Conservation (phyloP, 2,888 invertebrate genomes). For the Maniola hyperantus region DNA sequence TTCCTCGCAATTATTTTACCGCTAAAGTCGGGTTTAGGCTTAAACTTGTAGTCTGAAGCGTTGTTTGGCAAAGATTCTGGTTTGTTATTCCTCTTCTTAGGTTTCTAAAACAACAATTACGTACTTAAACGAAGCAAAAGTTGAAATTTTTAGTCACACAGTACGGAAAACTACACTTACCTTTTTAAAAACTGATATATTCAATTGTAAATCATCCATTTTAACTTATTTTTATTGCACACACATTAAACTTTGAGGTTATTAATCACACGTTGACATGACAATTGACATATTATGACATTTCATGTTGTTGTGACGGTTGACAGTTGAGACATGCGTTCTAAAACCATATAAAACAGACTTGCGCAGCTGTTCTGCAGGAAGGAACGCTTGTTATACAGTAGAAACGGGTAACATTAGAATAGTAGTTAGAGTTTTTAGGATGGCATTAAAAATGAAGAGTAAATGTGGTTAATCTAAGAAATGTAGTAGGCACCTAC, state of each 20-base stretch:
- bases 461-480: too few relatives aligned
- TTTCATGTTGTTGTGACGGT: background rate
- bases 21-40: slow-evolving; percentile 65
- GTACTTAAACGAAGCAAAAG: background rate
- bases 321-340: slow-evolving; percentile 15
- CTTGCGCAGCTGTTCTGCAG: background rate
- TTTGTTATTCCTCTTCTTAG: slow-evolving; percentile 30
- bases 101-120: slow-evolving; percentile 36
- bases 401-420: too few relatives aligned
- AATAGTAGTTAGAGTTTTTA: too few relatives aligned
- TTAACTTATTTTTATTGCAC: slow-evolving; percentile 37
- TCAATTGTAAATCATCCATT: slow-evolving; percentile 79
- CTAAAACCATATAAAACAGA: slow-evolving; percentile 3
- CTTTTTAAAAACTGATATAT: slow-evolving; percentile 67
- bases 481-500: too few relatives aligned
- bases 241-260: slow-evolving; percentile 54
- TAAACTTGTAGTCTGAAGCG: slow-evolving; percentile 68
- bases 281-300: background rate
- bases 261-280: slow-evolving; percentile 51
- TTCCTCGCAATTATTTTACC: slow-evolving; percentile 77
- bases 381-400: background rate
- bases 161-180: slow-evolving; percentile 48
- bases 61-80: slow-evolving; percentile 47
- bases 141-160: background rate
- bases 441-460: too few relatives aligned